Conservation (phyloP, 1,140 invertebrate genomes). For the Linepithema humile region DNA sequence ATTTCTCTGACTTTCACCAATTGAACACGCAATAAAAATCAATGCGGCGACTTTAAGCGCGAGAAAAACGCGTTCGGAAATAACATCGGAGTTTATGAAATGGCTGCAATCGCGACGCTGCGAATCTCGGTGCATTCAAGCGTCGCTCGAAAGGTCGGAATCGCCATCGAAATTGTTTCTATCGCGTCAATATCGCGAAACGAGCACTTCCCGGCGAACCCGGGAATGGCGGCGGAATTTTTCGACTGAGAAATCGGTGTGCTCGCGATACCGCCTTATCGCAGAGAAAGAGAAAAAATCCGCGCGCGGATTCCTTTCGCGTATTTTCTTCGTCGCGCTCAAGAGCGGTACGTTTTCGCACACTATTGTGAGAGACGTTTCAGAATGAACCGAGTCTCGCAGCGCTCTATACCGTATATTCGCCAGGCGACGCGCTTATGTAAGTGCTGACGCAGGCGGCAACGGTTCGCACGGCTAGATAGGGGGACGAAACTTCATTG, state of each 20-base stretch:
- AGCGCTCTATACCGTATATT: not conserved
- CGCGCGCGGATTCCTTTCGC: conserved; percentile 10
- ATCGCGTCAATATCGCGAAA: conserved; percentile 62
- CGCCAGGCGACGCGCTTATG: conserved; percentile 36
- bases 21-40: not conserved
- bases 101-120: not conserved
- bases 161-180: conserved; percentile 41
- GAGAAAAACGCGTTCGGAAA: conserved; percentile 16
- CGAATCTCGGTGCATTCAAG: conserved; percentile 30
- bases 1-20: not conserved
- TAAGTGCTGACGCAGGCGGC: conserved; percentile 45
- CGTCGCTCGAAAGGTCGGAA: conserved; percentile 29
- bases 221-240: conserved; percentile 31
- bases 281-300: not conserved
- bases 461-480: conserved; percentile 29
- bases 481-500: conserved; percentile 38
- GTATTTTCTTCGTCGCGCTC: not conserved
- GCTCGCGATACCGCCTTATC: conserved; percentile 46
- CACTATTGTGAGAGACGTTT: not conserved
- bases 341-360: not conserved
- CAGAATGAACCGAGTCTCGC: conserved; percentile 5
- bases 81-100: conserved; percentile 44
- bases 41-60: not conserved
- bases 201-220: conserved; percentile 46
- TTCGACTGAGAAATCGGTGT: conserved; percentile 64